Conservation (phyloP, 2,113 vertebrate genomes). For the Empidonax alnorum region DNA sequence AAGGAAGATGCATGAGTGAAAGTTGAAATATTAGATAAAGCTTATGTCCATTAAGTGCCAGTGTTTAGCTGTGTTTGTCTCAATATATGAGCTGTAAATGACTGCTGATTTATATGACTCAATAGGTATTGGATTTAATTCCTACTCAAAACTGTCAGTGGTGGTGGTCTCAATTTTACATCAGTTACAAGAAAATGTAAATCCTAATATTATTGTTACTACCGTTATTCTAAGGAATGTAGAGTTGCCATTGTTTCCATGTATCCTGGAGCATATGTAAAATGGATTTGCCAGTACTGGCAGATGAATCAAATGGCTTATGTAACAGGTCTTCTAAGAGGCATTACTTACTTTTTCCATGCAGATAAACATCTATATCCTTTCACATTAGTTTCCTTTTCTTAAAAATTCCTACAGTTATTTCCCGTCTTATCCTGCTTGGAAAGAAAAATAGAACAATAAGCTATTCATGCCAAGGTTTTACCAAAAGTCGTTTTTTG, state of each 20-base stretch:
- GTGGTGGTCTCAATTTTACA: background rate
- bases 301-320: background rate
- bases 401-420: background rate
- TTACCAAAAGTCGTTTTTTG: background rate
- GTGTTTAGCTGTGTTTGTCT: conserved; percentile 20
- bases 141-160: background rate
- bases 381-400: background rate
- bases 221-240: background rate
- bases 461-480: background rate
- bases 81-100: background rate
- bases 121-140: background rate
- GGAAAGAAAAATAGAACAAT: background rate
- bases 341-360: background rate
- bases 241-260: background rate
- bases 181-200: background rate
- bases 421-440: background rate
- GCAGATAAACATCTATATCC: background rate
- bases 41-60: background rate
- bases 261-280: background rate
- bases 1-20: background rate
- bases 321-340: background rate
- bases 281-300: background rate
- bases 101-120: background rate
- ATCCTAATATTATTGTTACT: background rate
- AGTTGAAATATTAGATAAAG: background rate